Base-by-base conservation (phyloP, 1,140 invertebrate genomes). In the Magallana angulata region DNA sequence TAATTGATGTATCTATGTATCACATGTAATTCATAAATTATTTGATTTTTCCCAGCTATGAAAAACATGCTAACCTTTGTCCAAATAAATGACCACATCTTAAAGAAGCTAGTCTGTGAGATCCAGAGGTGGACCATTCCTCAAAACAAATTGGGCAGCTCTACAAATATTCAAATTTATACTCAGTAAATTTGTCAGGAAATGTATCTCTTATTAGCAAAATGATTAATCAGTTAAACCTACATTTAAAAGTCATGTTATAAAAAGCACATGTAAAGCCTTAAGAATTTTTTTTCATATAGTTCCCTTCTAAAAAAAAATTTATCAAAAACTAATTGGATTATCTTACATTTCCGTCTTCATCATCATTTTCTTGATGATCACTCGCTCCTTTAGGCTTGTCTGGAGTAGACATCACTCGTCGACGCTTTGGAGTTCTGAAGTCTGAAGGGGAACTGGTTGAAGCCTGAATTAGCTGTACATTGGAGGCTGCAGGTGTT, bases 31-130 rank as follows among this genome's bases (percentile, higher is more conserved):
- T 48, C 36, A 48, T 48, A 48, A 48, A 48, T 48, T 5, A 48
- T 48, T 48, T 5, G 36, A 48, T 48, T 48, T 48, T 48, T 5
- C 1, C 5, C 36, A 48, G 36, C 5, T 48, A 48, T 48, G 36
- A 48, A 48, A 48, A 48, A 48, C 36, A 48, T 48, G 36, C 64
- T 86, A 89, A 93, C 92, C 92, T 96, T 8, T 96, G 94, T 0
- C 98, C 98, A 95, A 98, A 99, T 1, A 99, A 94, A 95, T 99
- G 98, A 0, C 98, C 98, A 95, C 98, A 99, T 91, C 97, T 97
- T 12, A 99, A 95, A 12, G 97, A 97, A 8, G 97, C 97, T 1
- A 98, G 94, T 81, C 97, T 96, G 95, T 99, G 98, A 1, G 96
- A 96, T 0, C 98, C 98, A n/a, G 96, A 96, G 92, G 97, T 98